Conservation (phyloP, 2,113 vertebrate genomes). For the Callipepla squamata region DNA sequence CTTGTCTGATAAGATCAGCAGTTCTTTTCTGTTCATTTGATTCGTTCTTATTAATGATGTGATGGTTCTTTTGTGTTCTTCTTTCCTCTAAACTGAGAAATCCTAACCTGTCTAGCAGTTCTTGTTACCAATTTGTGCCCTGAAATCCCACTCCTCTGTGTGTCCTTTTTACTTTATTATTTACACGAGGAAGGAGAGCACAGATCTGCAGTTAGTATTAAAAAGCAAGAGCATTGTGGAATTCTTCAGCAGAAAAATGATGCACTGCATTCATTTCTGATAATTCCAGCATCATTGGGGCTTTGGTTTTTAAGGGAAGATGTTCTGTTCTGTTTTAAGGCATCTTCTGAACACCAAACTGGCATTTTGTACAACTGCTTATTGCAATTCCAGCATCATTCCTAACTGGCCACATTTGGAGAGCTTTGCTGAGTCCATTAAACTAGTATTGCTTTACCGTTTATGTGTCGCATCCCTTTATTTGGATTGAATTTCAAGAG, state of each 20-base stretch:
- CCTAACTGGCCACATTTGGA: neutral
- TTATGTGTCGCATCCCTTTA: neutral
- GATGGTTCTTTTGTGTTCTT: neutral
- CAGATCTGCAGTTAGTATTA: neutral
- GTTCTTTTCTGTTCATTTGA: neutral
- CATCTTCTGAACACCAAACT: neutral
- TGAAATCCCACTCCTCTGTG: neutral
- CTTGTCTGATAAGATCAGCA: neutral
- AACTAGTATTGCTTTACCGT: neutral
- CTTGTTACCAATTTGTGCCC: neutral
- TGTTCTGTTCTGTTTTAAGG: neutral
- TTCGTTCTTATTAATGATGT: neutral
- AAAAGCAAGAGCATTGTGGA: neutral
- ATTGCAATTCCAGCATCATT: neutral
- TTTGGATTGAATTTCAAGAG: neutral
- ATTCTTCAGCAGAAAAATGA: neutral
- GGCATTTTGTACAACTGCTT: neutral
- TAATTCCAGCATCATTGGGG: neutral
- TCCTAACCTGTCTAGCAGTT: neutral
- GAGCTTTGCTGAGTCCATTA: neutral
- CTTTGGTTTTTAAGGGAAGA: neutral
- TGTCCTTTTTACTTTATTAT: neutral
- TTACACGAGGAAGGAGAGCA: neutral
- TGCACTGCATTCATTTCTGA: neutral
- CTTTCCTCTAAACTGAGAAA: neutral